Percentiles rank a stretch among this genome's conserved stretches.
Conservation (phyloP, 1,140 invertebrate species). For the Sitobion miscanthi region DNA sequence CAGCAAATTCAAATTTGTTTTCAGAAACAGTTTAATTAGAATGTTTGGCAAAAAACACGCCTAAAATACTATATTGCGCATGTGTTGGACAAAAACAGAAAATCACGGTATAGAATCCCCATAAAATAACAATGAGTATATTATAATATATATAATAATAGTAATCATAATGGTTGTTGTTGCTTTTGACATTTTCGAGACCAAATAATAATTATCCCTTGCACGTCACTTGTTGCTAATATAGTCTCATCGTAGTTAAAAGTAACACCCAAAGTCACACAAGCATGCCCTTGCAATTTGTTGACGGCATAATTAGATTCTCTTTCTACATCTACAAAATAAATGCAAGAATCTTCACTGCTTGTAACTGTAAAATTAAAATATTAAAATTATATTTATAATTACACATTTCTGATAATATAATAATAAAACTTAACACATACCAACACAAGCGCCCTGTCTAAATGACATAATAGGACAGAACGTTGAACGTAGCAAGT, state of each 20-base stretch:
- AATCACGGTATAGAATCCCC: too few relatives aligned
- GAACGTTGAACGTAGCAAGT: conserved; percentile 76
- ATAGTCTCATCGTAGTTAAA: conserved; percentile 91
- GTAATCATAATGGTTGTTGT: not conserved
- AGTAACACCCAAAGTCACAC: conserved; percentile 80
- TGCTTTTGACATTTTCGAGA: conserved; percentile 64
- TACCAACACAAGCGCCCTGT: conserved; percentile 78
- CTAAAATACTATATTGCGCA: too few relatives aligned
- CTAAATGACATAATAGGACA: conserved; percentile 85
- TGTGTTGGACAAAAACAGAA: too few relatives aligned
- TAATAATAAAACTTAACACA: conserved; percentile 60
- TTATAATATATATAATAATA: not conserved
- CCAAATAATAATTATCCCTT: conserved; percentile 88
- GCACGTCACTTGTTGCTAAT: conserved; percentile 81
- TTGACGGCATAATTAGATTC: conserved; percentile 75
- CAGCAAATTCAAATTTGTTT: too few relatives aligned
- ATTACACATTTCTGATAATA: not conserved
- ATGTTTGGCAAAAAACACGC: too few relatives aligned
- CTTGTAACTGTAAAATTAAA: conserved; percentile 72
- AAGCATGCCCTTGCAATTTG: conserved; percentile 83
- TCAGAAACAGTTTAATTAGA: too few relatives aligned
- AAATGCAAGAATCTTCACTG: conserved; percentile 85
- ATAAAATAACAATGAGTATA: not conserved
- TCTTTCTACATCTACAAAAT: conserved; percentile 82
- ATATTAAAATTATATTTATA: not conserved